These are phyloP conservation scores for Baryphthengus martii DNA, from an alignment of 2,113 vertebrate species.

Conservation along the genomic window DNA sequence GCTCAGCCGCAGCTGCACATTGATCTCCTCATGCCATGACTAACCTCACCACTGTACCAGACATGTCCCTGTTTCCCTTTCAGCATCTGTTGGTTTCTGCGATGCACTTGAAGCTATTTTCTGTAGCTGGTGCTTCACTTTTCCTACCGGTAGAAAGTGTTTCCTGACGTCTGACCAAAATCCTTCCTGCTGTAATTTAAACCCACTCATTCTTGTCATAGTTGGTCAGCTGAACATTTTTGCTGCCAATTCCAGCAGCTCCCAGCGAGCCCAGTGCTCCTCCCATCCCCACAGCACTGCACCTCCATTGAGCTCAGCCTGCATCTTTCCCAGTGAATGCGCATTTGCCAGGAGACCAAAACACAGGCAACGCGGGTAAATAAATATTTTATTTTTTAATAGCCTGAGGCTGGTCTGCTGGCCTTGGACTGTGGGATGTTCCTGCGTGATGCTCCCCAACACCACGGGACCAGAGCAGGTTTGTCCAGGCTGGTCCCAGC, in stretches of 20 bases:
- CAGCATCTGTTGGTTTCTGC: neutral
- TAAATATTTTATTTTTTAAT: neutral
- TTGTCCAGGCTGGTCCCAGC: accelerated
- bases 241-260: neutral
- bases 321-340: accelerated
- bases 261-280: accelerated
- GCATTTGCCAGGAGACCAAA: accelerated
- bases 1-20: neutral
- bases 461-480: neutral
- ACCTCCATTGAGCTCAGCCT: neutral
- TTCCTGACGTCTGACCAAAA: neutral
- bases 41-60: neutral
- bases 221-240: neutral
- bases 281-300: too few species aligned
- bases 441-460: accelerated
- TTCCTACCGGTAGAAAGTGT: neutral
- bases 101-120: neutral
- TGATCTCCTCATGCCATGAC: neutral
- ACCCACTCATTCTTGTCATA: neutral
- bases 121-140: neutral
- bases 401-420: neutral
- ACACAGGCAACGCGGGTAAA: neutral
- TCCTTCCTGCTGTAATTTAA: neutral
- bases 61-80: neutral
- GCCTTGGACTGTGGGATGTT: neutral